phyloP scores from a whole-genome alignment of 2,113 vertebrate species.

The Acrocephalus kingi region DNA sequence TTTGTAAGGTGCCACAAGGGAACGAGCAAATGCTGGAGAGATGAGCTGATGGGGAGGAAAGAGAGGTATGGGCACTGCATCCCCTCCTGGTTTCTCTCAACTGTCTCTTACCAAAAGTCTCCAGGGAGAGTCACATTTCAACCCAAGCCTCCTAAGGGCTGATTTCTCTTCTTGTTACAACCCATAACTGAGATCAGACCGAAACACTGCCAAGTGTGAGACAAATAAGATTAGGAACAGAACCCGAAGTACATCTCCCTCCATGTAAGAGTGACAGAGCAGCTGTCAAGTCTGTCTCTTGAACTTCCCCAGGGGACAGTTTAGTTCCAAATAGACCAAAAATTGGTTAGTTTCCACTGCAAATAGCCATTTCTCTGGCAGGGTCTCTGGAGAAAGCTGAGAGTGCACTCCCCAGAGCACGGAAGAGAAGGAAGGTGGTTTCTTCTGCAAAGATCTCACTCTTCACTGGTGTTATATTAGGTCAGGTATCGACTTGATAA shows the following conservation, averaged over 20 bases:
- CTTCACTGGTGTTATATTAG: neutral
- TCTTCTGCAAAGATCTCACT: neutral
- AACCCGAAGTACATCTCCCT: neutral
- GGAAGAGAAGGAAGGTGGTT: neutral
- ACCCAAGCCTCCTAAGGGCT: neutral
- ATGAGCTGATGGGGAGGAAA: neutral
- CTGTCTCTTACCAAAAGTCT: neutral
- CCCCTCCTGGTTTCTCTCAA: neutral
- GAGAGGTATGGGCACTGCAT: neutral
- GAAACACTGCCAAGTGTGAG: neutral
- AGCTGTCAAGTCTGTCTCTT: conserved; percentile 9
- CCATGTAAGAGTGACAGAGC: neutral
- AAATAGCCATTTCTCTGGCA: neutral
- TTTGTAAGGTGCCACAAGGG: neutral
- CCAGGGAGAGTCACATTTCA: conserved; percentile 41
- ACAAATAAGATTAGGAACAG: neutral
- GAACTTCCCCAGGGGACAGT: neutral
- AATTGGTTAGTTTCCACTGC: neutral
- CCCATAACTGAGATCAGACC: conserved; percentile 6
- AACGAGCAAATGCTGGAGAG: neutral
- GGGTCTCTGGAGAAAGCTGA: neutral
- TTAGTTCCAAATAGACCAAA: neutral
- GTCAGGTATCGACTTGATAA: neutral
- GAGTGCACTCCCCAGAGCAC: neutral
- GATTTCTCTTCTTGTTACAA: conserved; percentile 32